Base-by-base conservation (phyloP, 64 coral and sea anemone species). In the Anthopleura sola region DNA sequence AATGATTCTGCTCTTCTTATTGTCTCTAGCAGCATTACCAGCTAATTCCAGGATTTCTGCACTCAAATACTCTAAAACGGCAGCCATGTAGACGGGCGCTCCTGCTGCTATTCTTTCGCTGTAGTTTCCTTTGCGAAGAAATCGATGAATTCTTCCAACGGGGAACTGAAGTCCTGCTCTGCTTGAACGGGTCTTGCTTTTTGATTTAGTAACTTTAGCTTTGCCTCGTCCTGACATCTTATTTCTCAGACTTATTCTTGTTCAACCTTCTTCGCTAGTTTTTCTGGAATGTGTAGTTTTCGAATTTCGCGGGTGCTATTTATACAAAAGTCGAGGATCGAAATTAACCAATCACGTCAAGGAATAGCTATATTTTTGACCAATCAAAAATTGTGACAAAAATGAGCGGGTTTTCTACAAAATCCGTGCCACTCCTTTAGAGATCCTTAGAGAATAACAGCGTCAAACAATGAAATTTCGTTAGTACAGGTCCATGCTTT, bases 101-200 rank as follows among this genome's bases (percentile, higher is more conserved):
- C 92, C 92, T 3, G 84, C 87, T 15, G 87, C 92, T 46, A 93
- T 62, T 40, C 92, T 82, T 57, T 93, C 83, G 6, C 75, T 87
- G 56, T 93, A 93, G 37, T 93, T 89, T 49, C 92, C 92, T 86
- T 93, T 93, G 13, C 92, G 87, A 82, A 93, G 91, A 75, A 93
- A 93, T 50, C 91, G 91, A 48, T 93, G 86, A 55, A 93, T 93
- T 54, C 91, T 76, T 24, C 91, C 91, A 15, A 93, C 91, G 10
- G 91, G 91, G 50, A 93, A 93, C 91, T 93, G 91, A 26, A 93
- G 66, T 44, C 91, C 91, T 9, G 91, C 91, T 86, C 87, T 78
- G 19, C 69, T 48, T 69, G 91, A 93, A 36, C 91, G 87, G 10
- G 82, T 93, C 55, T 89, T 93, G 75, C 82, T 54, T 62, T 51